phyloP scores from a whole-genome alignment of 2,888 invertebrate genomes.

The Lottia gigantea region DNA sequence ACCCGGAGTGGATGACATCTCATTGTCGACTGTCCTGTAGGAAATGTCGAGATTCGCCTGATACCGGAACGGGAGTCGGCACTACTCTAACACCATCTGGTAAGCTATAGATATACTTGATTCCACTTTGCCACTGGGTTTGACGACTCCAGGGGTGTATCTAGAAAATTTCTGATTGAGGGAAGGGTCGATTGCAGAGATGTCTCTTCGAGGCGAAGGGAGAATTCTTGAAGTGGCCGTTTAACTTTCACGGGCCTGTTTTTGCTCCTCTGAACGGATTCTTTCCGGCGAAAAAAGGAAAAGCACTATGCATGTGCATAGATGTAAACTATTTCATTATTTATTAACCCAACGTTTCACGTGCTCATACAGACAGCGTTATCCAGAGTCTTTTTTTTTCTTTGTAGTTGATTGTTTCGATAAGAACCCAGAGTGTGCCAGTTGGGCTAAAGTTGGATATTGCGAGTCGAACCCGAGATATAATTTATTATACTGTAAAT shows the following conservation, averaged over 20 bases:
- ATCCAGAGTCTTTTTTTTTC: background rate
- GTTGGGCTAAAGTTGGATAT: conserved; percentile 38
- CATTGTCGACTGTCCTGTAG: conserved; percentile 44
- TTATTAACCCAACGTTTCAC: background rate
- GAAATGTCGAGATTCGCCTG: conserved; percentile 20
- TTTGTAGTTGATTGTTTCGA: conserved; percentile 29
- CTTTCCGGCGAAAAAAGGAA: too few species aligned
- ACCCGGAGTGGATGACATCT: conserved; percentile 42
- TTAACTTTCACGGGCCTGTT: too few species aligned
- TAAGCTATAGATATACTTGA: too few species aligned
- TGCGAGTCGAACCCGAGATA: conserved; percentile 42
- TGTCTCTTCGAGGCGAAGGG: too few species aligned
- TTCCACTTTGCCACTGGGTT: too few species aligned
- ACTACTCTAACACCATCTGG: conserved; percentile 12
- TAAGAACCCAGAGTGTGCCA: conserved; percentile 29
- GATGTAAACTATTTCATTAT: too few species aligned
- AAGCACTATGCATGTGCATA: too few species aligned
- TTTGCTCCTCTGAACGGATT: too few species aligned
- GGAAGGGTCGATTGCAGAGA: too few species aligned
- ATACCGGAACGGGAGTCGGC: conserved; percentile 7
- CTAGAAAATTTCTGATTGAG: too few species aligned
- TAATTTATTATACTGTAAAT: conserved; percentile 42
- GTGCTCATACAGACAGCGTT: background rate
- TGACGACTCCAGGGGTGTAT: too few species aligned
- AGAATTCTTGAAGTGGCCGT: too few species aligned